phyloP scores from a whole-genome alignment of 2,113 vertebrate species.

The Myiagra hebetior region DNA sequence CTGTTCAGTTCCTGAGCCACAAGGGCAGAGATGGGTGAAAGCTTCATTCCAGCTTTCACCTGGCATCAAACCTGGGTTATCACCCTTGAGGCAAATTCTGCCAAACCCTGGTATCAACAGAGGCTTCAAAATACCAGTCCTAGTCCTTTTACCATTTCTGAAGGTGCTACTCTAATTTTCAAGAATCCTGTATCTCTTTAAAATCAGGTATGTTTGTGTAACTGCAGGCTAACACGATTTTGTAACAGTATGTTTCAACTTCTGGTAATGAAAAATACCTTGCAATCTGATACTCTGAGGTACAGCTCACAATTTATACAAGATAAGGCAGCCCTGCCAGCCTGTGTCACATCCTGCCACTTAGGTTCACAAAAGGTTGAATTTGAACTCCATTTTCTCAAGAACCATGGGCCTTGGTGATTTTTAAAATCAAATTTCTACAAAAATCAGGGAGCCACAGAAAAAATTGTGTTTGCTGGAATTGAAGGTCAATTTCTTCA shows the following conservation, averaged over 20 bases:
- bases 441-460: neutral
- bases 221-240: neutral
- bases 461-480: neutral
- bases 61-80: neutral
- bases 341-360: neutral
- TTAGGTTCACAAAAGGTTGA: neutral
- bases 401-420: fast-evolving
- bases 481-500: neutral
- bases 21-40: neutral
- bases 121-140: neutral
- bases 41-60: neutral
- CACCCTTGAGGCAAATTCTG: neutral
- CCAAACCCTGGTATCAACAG: neutral
- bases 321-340: neutral
- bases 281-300: neutral
- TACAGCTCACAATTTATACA: neutral
- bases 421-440: neutral
- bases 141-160: neutral
- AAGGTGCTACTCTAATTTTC: neutral
- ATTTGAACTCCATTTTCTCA: neutral
- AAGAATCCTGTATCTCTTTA: neutral
- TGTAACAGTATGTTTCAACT: neutral
- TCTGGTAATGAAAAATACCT: neutral
- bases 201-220: neutral
- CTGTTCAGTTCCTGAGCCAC: neutral